Conservation (phyloP, 2,113 vertebrate genomes). For the Coptodon bakossiorum region DNA sequence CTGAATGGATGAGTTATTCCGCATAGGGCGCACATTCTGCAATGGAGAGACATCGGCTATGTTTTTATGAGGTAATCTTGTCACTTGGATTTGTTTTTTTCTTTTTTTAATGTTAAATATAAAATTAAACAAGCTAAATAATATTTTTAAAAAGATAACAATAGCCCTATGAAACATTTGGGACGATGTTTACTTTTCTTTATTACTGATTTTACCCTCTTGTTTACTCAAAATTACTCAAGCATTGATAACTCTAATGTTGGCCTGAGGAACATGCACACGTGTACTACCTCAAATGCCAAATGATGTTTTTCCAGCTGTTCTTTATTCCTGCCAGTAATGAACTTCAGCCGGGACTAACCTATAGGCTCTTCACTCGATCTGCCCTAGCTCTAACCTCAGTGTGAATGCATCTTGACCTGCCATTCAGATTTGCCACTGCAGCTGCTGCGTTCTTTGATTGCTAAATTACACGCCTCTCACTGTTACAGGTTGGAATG, state of each 20-base stretch:
- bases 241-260: neutral
- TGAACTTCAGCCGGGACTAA: neutral
- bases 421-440: neutral
- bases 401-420: neutral
- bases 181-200: neutral
- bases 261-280: neutral
- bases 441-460: neutral
- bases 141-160: fast-evolving
- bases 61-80: neutral
- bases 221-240: neutral
- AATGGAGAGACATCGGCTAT: neutral
- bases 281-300: neutral
- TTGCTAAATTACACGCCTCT: neutral
- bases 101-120: neutral
- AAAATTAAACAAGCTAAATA: neutral
- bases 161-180: neutral
- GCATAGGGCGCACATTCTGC: neutral
- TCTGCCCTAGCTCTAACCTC: neutral
- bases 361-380: neutral
- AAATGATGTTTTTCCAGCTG: neutral
- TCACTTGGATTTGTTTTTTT: neutral
- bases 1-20: neutral
- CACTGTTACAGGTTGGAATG: neutral
- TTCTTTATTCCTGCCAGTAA: neutral
- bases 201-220: neutral